Evolutionary conservation across 2,797 vertebrate species (phyloP), one percentile per base, ranked within the genome.

Genomic region (Epinephelus awoara): DNA sequence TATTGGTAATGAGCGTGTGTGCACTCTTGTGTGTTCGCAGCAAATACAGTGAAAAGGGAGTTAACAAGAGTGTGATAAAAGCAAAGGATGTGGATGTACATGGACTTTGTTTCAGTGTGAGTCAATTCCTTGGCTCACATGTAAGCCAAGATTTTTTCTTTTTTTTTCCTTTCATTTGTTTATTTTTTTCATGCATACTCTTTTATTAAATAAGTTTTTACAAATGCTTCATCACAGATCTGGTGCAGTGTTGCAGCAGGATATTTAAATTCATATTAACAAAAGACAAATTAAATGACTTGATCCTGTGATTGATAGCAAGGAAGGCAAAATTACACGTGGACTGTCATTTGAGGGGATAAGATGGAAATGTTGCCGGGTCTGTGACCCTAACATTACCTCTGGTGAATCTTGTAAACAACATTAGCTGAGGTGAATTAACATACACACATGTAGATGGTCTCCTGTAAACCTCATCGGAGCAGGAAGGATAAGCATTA

Each of bases 361-460:
- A 77, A 91, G 87, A 92, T 90, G 85, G 75, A 88, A 86, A 80
- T 58, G 84, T 77, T 81, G 76, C 23, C 23, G 44, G 68, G 80
- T 80, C 81, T 56, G 78, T 96, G 94, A 96, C 94, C 95, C 82
- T 42, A 25, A 57, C 84, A 21, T 92, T 86, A 94, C 94, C 94
- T 91, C 85, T 72, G 83, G 59, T 82, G 66, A 74, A 85, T 84
- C 85, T 87, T 69, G 88, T 92, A 87, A 92, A 91, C 89, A 89
- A 87, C 85, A 91, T 93, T 92, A 88, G 83, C 80, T 14, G 67
- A 67, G 88, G 80, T 75, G 83, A 88, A 93, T 95, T 95, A 94
- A 93, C 92, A 93, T 93, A 91, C 88, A 87, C 72, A 76, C 87
- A 90, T 88, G 80, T 82, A 89, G 86, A 92, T 83, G 80, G 77